phyloP scores from a whole-genome alignment of 2,888 invertebrate genomes.

The Acleris emargana region DNA sequence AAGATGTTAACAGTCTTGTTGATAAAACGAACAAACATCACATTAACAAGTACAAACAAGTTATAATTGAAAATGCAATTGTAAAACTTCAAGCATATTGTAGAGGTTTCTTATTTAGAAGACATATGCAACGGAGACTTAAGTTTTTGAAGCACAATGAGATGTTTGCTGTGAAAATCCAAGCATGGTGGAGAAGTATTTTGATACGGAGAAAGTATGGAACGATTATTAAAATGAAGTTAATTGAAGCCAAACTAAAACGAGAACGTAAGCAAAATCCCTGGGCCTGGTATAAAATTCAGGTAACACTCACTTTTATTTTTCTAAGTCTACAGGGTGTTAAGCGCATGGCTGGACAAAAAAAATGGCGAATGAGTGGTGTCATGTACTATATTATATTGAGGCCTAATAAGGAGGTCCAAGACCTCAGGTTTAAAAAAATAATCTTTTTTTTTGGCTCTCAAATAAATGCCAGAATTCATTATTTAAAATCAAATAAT shows the following conservation, averaged over 20 bases:
- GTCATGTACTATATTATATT: too few relatives aligned
- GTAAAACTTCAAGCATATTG: conserved; percentile 84
- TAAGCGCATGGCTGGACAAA: too few relatives aligned
- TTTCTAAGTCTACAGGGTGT: background rate
- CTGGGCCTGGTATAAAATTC: conserved; percentile 78
- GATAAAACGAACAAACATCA: conserved; percentile 75
- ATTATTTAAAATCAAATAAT: too few relatives aligned
- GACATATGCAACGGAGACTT: conserved; percentile 66
- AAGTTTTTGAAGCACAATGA: conserved; percentile 70
- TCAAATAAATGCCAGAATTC: too few relatives aligned
- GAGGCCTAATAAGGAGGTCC: too few relatives aligned
- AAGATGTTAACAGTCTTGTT: conserved; percentile 67
- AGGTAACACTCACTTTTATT: conserved; percentile 58
- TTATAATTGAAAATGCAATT: conserved; percentile 70
- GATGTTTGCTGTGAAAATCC: conserved; percentile 74
- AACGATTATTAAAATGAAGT: conserved; percentile 71
- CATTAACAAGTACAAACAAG: conserved; percentile 69
- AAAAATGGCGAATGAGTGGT: too few relatives aligned
- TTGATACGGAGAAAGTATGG: conserved; percentile 72
- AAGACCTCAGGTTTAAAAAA: too few relatives aligned
- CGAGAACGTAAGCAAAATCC: conserved; percentile 68
- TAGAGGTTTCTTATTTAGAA: conserved; percentile 84
- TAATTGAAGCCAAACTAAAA: conserved; percentile 67
- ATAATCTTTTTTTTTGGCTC: too few relatives aligned
- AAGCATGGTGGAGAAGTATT: conserved; percentile 86